phyloP scores from a whole-genome alignment of 2,888 invertebrate species.

The Entomobrya proxima region DNA sequence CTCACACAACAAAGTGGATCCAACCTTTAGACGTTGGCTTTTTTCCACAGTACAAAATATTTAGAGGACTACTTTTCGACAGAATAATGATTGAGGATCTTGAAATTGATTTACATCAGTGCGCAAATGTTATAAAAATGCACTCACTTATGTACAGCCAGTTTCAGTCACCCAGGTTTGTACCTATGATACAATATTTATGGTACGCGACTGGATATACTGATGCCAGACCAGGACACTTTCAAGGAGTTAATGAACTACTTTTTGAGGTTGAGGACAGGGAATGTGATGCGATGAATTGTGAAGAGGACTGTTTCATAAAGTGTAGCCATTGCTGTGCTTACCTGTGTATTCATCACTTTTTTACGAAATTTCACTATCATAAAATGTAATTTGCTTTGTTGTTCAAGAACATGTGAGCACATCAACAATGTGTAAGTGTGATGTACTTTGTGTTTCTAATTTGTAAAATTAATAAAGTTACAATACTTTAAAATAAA shows the following conservation, averaged over 20 bases:
- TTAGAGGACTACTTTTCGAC: neutral
- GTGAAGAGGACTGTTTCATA: neutral
- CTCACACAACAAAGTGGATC: too few relatives aligned
- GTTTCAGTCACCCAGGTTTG: conserved; percentile 25
- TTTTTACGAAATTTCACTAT: neutral
- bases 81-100: neutral
- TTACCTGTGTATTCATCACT: neutral
- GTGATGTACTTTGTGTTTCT: too few relatives aligned
- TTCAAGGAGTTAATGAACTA: neutral
- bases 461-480: too few relatives aligned
- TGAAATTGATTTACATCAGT: neutral
- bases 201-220: conserved; percentile 43
- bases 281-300: conserved; percentile 10
- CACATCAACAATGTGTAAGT: too few relatives aligned
- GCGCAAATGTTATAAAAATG: conserved; percentile 9
- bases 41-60: conserved; percentile 47
- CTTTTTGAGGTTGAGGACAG: neutral
- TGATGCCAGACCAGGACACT: neutral
- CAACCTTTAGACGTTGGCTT: conserved; percentile 43
- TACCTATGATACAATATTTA: conserved; percentile 12
- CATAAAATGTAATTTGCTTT: too few relatives aligned
- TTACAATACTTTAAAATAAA: too few relatives aligned
- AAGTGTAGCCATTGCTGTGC: neutral
- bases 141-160: conserved; percentile 36
- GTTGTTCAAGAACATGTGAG: too few relatives aligned